Base-by-base conservation (phyloP, 2,113 vertebrate genomes). In the Cyphomyrus plagiostoma region DNA sequence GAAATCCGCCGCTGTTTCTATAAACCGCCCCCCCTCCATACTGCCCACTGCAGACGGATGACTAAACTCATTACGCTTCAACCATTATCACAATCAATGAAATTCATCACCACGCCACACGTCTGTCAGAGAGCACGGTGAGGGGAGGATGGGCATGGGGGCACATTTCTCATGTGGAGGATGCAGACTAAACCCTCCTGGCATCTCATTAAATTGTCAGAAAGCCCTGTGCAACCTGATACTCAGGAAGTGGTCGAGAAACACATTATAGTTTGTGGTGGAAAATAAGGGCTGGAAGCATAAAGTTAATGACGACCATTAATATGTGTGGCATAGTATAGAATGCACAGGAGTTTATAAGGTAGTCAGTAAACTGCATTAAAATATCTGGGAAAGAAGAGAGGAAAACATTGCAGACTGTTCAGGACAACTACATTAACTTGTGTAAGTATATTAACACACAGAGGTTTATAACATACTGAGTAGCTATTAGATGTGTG, bases 51-150 rank as follows among this genome's bases (percentile, higher is more conserved):
- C 35, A 85, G 89, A 48, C 35, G 1, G 77, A 30, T 62, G 77
- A 89, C 50, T 89, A 58, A 84, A 84, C 21, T 39, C 50, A 85
- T 84, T 62, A 62, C 15, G 80, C 9, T 46, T 30, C 39, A 45
- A 6, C 56, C 87, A 66, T 62, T 35, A 56, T 30, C 52, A 21
- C 39, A 58, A 89, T 84, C 80, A 62, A 48, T 48, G 80, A 62
- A 62, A 89, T 85, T 84, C 89, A 84, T 85, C 89, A 85, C 80
- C 45, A n/a, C 42, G 17, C 49, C 49, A 7, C 80, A 26, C 10
- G 52, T 62, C 80, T 56, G 91, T 90, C 86, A 35, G 13, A 53
- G 21, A 50, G 80, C 17, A 35, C 46, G 39, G 4, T 23, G 19
- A 48, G 46, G 48, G 45, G 48, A n/a, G 74, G 88, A 7, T 35